Percentiles rank a stretch among this genome's conserved stretches.
Evolutionary conservation across 2,113 vertebrate genomes (phyloP).

Genomic region (Tricholaema leucomelas): DNA sequence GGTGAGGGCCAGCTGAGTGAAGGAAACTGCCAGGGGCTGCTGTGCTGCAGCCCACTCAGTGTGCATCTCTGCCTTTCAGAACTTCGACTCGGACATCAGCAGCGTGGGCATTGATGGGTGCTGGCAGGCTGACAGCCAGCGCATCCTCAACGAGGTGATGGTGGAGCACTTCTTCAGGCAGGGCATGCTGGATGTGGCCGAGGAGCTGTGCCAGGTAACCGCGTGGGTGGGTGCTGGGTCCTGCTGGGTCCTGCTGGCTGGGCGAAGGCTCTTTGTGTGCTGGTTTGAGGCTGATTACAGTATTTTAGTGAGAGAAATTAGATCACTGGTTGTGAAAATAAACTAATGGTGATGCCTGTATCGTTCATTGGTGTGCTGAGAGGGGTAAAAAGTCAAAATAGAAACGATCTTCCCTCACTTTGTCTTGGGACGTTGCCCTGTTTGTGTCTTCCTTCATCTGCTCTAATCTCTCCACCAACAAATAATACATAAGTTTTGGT

Average conservation of each 20-base stretch:
- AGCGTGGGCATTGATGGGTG: conserved; percentile 86
- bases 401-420: too few relatives aligned
- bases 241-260: too few relatives aligned
- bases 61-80: conserved; percentile 65
- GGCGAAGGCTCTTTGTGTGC: neutral
- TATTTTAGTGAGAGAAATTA: too few relatives aligned
- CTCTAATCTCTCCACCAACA: too few relatives aligned
- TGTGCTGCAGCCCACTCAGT: conserved; percentile 4
- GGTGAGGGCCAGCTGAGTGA: neutral
- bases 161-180: conserved; percentile 88
- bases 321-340: too few relatives aligned
- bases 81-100: conserved; percentile 87
- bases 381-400: too few relatives aligned
- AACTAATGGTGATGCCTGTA: too few relatives aligned
- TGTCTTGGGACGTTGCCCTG: too few relatives aligned
- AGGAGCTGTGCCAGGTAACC: conserved; percentile 86
- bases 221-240: neutral
- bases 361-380: too few relatives aligned
- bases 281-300: neutral
- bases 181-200: conserved; percentile 85
- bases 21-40: neutral
- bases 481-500: too few relatives aligned
- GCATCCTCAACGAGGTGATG: conserved; percentile 87
- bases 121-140: conserved; percentile 85
- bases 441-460: too few relatives aligned